Conservation (phyloP, 2,113 vertebrate species). For the Oreochromis aureus region DNA sequence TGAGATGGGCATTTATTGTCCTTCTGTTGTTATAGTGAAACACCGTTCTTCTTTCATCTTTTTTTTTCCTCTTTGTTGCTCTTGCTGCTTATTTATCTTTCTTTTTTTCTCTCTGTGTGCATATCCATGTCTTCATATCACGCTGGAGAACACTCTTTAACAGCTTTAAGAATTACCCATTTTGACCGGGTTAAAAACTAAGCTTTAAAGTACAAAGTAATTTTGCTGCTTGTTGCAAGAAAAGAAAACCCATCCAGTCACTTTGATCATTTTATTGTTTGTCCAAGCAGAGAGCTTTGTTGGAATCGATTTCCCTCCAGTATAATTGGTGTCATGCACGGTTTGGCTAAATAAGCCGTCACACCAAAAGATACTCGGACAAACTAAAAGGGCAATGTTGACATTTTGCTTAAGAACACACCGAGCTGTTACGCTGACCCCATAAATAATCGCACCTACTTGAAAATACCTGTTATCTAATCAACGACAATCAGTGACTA, state of each 20-base stretch:
- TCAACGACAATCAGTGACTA: neutral
- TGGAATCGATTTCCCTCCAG: constrained; percentile 50
- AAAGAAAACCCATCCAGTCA: neutral
- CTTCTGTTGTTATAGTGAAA: neutral
- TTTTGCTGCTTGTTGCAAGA: neutral
- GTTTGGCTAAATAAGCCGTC: constrained; percentile 60
- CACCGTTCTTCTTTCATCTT: neutral
- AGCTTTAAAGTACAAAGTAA: constrained; percentile 17
- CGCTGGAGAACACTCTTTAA: neutral
- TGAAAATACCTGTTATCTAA: neutral
- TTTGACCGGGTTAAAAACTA: constrained; percentile 1
- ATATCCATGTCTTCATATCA: neutral
- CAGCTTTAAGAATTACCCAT: constrained; percentile 1
- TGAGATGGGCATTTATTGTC: neutral
- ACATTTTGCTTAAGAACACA: constrained; percentile 24
- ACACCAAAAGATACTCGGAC: constrained; percentile 16
- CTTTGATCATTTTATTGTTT: constrained; percentile 53
- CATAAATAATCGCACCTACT: neutral
- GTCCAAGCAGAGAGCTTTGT: constrained; percentile 28
- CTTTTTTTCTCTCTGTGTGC: neutral
- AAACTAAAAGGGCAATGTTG: constrained; percentile 32
- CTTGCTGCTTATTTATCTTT: neutral
- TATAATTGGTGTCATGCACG: constrained; percentile 56
- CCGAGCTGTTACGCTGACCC: constrained; percentile 9
- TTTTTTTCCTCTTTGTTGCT: neutral